Conservation (phyloP, 1,140 invertebrate genomes). For the Procambarus clarkii region DNA sequence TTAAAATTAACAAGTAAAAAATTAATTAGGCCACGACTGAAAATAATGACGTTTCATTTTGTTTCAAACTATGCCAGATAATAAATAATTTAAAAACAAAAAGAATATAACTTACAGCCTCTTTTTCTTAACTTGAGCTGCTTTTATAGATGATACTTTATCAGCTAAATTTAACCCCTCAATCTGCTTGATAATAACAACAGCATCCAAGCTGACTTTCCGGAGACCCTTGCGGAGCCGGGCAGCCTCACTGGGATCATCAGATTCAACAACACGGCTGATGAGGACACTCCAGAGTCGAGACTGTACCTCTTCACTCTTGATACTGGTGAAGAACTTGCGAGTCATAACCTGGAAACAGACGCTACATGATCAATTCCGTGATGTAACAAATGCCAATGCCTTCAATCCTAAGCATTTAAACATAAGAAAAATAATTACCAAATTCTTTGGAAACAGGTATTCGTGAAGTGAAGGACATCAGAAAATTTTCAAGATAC, state of each 20-base stretch:
- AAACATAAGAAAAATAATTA: too few species aligned
- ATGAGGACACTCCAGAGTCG: conserved; percentile 46
- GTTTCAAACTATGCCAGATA: too few species aligned
- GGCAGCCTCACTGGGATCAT: conserved; percentile 30
- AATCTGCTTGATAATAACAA: conserved; percentile 26
- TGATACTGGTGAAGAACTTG: conserved; percentile 43
- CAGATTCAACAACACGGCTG: conserved; percentile 35
- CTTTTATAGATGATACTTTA: conserved; percentile 39
- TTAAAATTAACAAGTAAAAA: too few species aligned
- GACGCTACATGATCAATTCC: not conserved
- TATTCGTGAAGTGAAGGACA: too few species aligned
- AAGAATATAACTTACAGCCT: conserved; percentile 30
- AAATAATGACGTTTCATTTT: too few species aligned
- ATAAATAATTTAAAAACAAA: too few species aligned
- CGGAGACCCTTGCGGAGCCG: conserved; percentile 37
- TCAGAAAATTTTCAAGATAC: too few species aligned
- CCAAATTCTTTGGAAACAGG: too few species aligned
- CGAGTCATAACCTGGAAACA: conserved; percentile 38
- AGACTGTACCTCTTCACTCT: conserved; percentile 8
- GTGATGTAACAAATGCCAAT: too few species aligned
- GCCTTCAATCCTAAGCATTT: too few species aligned
- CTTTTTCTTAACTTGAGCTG: conserved; percentile 32
- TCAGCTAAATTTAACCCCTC: conserved; percentile 27
- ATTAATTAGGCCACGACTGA: too few species aligned
- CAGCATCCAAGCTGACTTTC: conserved; percentile 41